phyloP scores from a whole-genome alignment of 1,140 invertebrate species.

The Pinna nobilis region DNA sequence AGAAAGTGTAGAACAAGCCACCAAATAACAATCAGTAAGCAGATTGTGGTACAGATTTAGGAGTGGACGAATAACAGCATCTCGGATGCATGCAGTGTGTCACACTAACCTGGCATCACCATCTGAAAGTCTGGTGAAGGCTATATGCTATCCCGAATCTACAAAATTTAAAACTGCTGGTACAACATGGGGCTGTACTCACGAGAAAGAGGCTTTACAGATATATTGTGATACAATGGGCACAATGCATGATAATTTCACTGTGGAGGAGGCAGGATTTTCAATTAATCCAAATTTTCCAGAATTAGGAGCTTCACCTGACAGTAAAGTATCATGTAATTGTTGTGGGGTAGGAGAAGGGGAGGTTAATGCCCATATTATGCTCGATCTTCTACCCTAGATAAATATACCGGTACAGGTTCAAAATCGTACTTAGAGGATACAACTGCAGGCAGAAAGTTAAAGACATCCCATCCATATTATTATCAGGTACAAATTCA shows the following conservation, averaged over 20 bases:
- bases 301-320: slow-evolving; percentile 39
- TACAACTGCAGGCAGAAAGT: background rate
- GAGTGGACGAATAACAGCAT: slow-evolving; percentile 47
- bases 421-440: background rate
- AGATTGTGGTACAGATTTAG: slow-evolving; percentile 39
- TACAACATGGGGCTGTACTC: slow-evolving; percentile 42
- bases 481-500: slow-evolving; percentile 34
- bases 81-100: slow-evolving; percentile 40
- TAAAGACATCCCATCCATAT: slow-evolving; percentile 23
- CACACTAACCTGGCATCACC: slow-evolving; percentile 10
- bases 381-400: background rate
- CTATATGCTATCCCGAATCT: slow-evolving; percentile 38
- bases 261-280: slow-evolving; percentile 30
- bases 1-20: slow-evolving; percentile 33
- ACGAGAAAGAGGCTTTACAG: slow-evolving; percentile 35
- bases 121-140: slow-evolving; percentile 26
- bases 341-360: slow-evolving; percentile 43
- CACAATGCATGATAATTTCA: slow-evolving; percentile 16
- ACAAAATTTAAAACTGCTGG: slow-evolving; percentile 24
- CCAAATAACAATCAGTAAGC: slow-evolving; percentile 35
- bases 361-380: slow-evolving; percentile 48
- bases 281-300: slow-evolving; percentile 34
- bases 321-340: slow-evolving; percentile 23
- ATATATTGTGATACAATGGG: background rate
- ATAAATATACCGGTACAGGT: background rate